Conservation (phyloP, 1,140 invertebrate genomes). For the Mizuhopecten yessoensis region DNA sequence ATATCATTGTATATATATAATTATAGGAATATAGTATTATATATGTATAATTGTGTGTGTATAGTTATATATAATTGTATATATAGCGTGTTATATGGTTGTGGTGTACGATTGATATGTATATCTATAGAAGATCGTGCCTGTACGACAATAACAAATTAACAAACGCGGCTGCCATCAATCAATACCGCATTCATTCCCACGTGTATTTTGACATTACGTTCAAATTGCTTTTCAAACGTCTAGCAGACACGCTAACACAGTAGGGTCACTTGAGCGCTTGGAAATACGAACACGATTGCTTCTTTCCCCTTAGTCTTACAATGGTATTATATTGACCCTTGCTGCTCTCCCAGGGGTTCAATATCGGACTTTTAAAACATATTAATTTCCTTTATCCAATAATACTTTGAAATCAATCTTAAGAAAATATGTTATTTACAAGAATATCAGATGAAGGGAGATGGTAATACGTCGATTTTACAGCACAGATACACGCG, state of each 20-base stretch:
- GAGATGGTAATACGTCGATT: not conserved
- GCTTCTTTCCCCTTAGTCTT: not conserved
- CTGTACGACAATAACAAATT: conserved; percentile 32
- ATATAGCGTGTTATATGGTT: not conserved
- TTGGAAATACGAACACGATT: conserved; percentile 18
- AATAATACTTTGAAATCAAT: conserved; percentile 11
- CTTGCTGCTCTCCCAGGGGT: not conserved
- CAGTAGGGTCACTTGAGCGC: not conserved
- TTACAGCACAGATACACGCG: not conserved
- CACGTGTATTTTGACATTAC: conserved; percentile 38
- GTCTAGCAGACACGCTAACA: conserved; percentile 28
- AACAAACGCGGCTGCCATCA: conserved; percentile 5
- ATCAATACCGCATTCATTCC: conserved; percentile 30
- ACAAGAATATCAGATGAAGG: not conserved
- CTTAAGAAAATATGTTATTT: not conserved
- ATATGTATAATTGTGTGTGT: no score
- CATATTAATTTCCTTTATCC: conserved; percentile 29
- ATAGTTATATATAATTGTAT: not conserved
- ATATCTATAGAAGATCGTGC: conserved; percentile 25
- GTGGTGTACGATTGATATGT: not conserved
- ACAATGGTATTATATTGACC: not conserved
- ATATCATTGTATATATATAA: no score
- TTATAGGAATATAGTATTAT: no score
- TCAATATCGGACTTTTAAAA: conserved; percentile 21
- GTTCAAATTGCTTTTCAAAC: conserved; percentile 39